A percentile compares a stretch with the other conserved stretches of the same genome.
phyloP scores from a whole-genome alignment of 2,113 vertebrate species.

The Hiodon tergisus region DNA sequence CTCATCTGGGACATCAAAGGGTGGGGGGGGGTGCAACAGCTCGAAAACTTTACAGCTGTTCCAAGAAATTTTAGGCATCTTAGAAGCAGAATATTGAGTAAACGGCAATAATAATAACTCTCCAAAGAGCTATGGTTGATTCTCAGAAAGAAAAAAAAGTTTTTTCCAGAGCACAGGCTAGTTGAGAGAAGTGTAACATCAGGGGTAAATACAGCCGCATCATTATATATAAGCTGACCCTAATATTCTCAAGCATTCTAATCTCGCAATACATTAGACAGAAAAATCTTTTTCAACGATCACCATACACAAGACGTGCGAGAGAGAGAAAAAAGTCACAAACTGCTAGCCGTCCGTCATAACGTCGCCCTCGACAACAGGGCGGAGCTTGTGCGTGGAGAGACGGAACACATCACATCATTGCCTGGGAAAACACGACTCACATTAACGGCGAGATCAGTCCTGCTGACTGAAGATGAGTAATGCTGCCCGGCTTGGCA shows the following conservation, averaged over 20 bases:
- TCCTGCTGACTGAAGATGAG: conserved; percentile 49
- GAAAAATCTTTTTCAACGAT: too few species aligned
- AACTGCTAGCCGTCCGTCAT: neutral
- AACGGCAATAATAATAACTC: neutral
- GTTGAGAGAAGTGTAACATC: too few species aligned
- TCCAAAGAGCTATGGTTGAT: too few species aligned
- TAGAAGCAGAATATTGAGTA: neutral
- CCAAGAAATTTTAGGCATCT: neutral
- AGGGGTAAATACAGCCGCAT: too few species aligned
- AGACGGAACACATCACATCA: conserved; percentile 8
- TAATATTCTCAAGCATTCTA: too few species aligned
- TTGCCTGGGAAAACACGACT: conserved; percentile 33
- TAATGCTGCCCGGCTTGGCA: conserved; percentile 42
- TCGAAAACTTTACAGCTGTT: neutral
- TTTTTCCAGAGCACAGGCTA: too few species aligned
- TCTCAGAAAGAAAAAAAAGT: too few species aligned
- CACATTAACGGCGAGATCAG: conserved; percentile 24
- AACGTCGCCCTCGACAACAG: neutral
- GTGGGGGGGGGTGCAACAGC: neutral
- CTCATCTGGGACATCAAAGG: conserved; percentile 76
- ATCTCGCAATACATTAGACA: too few species aligned
- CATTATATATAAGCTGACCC: too few species aligned
- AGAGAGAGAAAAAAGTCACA: too few species aligned
- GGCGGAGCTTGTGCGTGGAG: neutral
- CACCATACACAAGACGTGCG: too few species aligned